Evolutionary conservation across 1,140 invertebrate genomes (phyloP), one percentile per base, ranked within the genome.

Genomic region (Drosophila pseudoobscura): DNA sequence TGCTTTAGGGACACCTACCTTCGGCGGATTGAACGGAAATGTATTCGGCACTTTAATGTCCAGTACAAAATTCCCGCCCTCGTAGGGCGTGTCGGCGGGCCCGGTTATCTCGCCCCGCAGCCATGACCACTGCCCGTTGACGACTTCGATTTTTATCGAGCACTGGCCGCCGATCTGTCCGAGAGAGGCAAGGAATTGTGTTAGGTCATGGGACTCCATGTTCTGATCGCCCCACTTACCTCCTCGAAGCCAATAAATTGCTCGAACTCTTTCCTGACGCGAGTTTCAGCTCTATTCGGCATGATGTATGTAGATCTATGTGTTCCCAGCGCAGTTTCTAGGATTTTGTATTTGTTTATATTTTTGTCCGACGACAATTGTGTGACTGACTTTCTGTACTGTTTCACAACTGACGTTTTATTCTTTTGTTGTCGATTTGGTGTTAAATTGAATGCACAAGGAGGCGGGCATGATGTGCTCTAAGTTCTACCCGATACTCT

Each of bases 21-120:
- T 99, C 60, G 99, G 99, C 75, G 99, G 99, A 94, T 99, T 99
- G 92, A 99, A 99, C 50, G 99, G 99, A 94, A 99, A 99, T 24
- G 98, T 98, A 93, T 99, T 97, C 78, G 99, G 99, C 76, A 99
- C 97, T 94, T 97, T 97, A 70, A 99, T 99, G 92, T 99, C 98
- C 62, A 99, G 93, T 72, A 96, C 92, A 93, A 98, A 99, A 79
- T 94, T 96, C 24, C 98, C 98, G 51, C 97, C 98, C 93, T 99
- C 97, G 91, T 99, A 99, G 6, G 98, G 98, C 22, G 98, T 99
- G 87, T 99, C 98, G 29, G 98, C 97, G 20, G 98, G 98, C 0
- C 97, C 97, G 44, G 96, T 95, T 62, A 98, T 98, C 92, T 98
- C 95, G 46, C 98, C 98, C 91, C 95, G 95, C 20, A 99, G 92